A percentile compares a stretch with the other conserved stretches of the same genome.
These are phyloP conservation scores for Leptobrachium leishanense DNA, from an alignment of 2,113 vertebrate species.

Conservation along the genomic window DNA sequence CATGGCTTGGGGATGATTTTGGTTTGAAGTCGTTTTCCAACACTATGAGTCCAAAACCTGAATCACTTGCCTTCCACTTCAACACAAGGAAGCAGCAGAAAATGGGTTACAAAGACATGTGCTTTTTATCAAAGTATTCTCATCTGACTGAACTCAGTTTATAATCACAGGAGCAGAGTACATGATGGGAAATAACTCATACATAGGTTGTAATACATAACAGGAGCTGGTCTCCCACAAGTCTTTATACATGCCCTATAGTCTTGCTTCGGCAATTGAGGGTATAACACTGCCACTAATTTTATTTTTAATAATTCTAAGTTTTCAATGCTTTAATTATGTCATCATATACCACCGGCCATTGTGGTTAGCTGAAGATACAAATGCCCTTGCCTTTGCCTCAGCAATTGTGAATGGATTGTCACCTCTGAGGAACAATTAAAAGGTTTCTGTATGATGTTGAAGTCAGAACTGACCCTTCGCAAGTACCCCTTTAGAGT, in stretches of 20 bases:
- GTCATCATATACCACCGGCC: background rate
- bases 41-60: background rate
- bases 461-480: no score
- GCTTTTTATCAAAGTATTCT: background rate
- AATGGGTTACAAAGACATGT: conserved; percentile 2
- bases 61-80: conserved; percentile 18
- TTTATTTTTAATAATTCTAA: conserved; percentile 17
- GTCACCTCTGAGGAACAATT: background rate
- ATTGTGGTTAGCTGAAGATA: background rate
- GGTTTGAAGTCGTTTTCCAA: background rate
- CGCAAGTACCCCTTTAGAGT: no score
- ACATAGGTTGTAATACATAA: background rate
- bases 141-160: background rate
- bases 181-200: background rate
- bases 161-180: conserved; percentile 12
- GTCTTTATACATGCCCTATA: conserved; percentile 9
- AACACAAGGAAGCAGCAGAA: background rate
- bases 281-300: conserved; percentile 33
- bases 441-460: background rate
- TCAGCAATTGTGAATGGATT: background rate
- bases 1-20: conserved; percentile 7
- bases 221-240: background rate
- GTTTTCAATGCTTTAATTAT: background rate
- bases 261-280: background rate
- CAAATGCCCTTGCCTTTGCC: background rate